These are phyloP conservation scores for Andrena hattorfiana DNA, from an alignment of 2,888 invertebrate species.

Conservation along the genomic window DNA sequence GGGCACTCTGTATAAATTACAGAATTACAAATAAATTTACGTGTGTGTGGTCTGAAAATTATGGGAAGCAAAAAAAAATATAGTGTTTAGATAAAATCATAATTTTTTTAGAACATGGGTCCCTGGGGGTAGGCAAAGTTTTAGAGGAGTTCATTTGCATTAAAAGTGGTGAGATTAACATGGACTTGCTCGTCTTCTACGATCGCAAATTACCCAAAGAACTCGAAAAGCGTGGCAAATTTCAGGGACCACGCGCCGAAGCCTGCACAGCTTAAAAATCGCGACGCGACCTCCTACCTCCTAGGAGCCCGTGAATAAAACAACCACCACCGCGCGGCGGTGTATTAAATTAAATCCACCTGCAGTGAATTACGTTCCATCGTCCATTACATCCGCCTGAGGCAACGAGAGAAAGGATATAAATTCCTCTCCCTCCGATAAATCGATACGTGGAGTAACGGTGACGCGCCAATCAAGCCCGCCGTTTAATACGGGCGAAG, in stretches of 20 bases:
- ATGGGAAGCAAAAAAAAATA: no score
- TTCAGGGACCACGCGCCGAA: slow-evolving; percentile 5
- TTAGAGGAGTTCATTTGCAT: no score
- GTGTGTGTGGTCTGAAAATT: no score
- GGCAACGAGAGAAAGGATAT: slow-evolving; percentile 59
- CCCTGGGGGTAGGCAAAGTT: no score
- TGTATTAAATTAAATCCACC: slow-evolving; percentile 61
- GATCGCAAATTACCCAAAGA: no score
- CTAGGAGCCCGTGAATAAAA: slow-evolving; percentile 30
- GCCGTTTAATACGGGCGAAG: slow-evolving; percentile 61
- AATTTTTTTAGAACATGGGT: no score
- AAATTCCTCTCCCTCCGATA: slow-evolving; percentile 62
- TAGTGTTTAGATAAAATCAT: no score
- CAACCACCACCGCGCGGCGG: slow-evolving; percentile 21
- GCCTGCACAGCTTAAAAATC: background rate
- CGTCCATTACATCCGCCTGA: slow-evolving; percentile 59
- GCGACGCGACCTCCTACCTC: background rate
- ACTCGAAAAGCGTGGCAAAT: background rate
- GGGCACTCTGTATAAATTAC: no score
- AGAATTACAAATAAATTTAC: no score
- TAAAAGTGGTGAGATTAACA: no score
- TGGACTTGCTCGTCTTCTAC: no score
- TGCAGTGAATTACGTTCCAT: slow-evolving; percentile 54
- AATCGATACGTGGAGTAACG: slow-evolving; percentile 63
- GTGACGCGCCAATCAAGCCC: slow-evolving; percentile 60